phyloP scores from a whole-genome alignment of 2,888 invertebrate species.

The Ochlodes sylvanus region DNA sequence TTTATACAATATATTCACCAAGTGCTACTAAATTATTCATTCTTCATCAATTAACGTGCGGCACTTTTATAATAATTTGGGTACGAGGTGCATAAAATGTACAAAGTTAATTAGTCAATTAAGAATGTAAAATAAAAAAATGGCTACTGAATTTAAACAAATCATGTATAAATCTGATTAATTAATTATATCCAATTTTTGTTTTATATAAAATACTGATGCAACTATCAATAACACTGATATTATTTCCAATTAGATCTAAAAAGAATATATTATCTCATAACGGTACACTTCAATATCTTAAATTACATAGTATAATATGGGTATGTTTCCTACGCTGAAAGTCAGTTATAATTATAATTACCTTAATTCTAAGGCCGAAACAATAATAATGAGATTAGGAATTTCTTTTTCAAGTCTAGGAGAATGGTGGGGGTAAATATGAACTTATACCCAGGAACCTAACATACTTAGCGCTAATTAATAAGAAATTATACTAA shows the following conservation, averaged over 20 bases:
- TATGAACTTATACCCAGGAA: conserved; percentile 7
- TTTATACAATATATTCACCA: background rate
- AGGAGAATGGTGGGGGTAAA: conserved; percentile 30
- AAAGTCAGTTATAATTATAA: background rate
- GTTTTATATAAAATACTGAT: background rate
- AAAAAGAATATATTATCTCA: no score
- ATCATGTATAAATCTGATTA: no score
- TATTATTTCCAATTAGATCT: no score
- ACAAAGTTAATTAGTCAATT: no score
- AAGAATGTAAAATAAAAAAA: no score
- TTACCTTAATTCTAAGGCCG: conserved; percentile 12
- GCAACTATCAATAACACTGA: no score
- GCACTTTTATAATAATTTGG: background rate
- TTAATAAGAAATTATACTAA: background rate
- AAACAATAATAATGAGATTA: conserved; percentile 27
- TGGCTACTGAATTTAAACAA: no score
- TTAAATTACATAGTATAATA: no score
- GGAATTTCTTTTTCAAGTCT: conserved; percentile 31
- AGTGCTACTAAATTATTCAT: background rate
- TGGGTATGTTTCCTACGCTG: background rate
- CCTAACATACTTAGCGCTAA: background rate
- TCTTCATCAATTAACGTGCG: background rate
- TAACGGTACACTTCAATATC: no score
- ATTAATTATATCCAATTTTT: background rate
- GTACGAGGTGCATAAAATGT: no score